These are phyloP conservation scores for Acanthurus leucopareius DNA, from an alignment of 2,797 vertebrate species.

Conservation along the genomic window DNA sequence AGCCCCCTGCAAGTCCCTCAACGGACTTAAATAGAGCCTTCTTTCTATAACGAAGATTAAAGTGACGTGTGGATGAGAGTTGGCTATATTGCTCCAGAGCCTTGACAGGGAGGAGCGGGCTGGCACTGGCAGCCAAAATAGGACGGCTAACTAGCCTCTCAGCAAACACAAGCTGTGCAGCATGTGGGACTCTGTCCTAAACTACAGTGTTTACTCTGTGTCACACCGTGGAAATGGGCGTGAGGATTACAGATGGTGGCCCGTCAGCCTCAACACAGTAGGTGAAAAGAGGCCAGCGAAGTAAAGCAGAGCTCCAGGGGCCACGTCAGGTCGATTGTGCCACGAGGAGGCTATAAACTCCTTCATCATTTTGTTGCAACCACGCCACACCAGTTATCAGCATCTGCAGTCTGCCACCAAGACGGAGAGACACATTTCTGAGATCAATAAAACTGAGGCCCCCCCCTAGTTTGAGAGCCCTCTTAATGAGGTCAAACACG, in stretches of 20 bases:
- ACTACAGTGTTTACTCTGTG: slow-evolving; percentile 68
- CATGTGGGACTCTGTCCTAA: slow-evolving; percentile 65
- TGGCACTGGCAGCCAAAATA: slow-evolving; percentile 58
- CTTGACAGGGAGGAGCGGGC: slow-evolving; percentile 48
- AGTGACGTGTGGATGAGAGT: slow-evolving; percentile 69
- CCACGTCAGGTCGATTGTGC: slow-evolving; percentile 55
- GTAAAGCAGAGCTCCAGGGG: slow-evolving; percentile 51
- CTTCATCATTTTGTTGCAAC: slow-evolving; percentile 63
- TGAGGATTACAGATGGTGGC: slow-evolving; percentile 66
- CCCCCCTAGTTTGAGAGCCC: slow-evolving; percentile 4
- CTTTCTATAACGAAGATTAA: slow-evolving; percentile 70
- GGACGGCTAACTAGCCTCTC: slow-evolving; percentile 60
- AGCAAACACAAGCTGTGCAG: slow-evolving; percentile 79
- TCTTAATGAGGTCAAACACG: slow-evolving; percentile 42
- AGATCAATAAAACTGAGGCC: slow-evolving; percentile 35
- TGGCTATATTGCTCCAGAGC: slow-evolving; percentile 47
- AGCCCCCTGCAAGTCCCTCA: slow-evolving; percentile 35
- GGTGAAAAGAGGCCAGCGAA: slow-evolving; percentile 56
- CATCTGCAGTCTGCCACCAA: slow-evolving; percentile 51
- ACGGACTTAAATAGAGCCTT: slow-evolving; percentile 39
- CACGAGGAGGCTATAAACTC: slow-evolving; percentile 60
- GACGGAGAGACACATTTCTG: neutral
- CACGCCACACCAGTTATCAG: slow-evolving; percentile 56
- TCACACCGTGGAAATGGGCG: slow-evolving; percentile 49
- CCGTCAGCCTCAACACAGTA: slow-evolving; percentile 49